These are phyloP conservation scores for Clarias platycephalus DNA, from an alignment of 2,797 vertebrate genomes.

Conservation along the genomic window DNA sequence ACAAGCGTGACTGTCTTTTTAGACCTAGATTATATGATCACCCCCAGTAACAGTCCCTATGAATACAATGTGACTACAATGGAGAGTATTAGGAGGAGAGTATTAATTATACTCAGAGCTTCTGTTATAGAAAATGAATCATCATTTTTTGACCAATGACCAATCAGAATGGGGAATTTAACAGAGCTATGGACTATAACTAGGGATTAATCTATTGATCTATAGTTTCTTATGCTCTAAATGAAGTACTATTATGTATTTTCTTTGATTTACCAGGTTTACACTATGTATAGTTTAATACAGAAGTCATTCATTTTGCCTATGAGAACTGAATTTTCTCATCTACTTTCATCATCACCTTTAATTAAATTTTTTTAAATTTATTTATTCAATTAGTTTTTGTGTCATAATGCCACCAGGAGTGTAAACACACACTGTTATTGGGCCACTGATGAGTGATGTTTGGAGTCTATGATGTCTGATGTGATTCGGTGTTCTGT, in stretches of 20 bases:
- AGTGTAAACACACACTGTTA: neutral
- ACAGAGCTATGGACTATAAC: neutral
- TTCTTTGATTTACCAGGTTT: neutral
- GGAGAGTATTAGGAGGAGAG: neutral
- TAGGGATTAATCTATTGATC: neutral
- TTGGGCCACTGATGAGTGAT: neutral
- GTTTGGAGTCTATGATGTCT: conserved; percentile 11
- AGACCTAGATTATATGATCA: no score
- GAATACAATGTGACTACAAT: neutral
- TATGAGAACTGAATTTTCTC: neutral
- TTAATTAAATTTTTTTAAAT: no score
- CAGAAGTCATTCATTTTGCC: neutral
- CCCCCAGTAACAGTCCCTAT: neutral
- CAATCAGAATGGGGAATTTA: neutral
- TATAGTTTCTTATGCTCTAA: neutral
- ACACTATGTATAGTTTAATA: neutral
- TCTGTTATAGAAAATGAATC: neutral
- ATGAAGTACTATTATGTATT: neutral
- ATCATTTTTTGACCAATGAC: neutral
- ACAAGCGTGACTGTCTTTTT: neutral
- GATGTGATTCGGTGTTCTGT: conserved; percentile 4
- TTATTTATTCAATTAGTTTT: neutral
- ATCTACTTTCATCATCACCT: neutral
- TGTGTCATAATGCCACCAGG: neutral
- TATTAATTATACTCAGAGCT: neutral